A percentile compares a stretch with the other conserved stretches of the same genome.
Evolutionary conservation across 2,113 vertebrate genomes (phyloP).

Genomic region (Petaurus breviceps): DNA sequence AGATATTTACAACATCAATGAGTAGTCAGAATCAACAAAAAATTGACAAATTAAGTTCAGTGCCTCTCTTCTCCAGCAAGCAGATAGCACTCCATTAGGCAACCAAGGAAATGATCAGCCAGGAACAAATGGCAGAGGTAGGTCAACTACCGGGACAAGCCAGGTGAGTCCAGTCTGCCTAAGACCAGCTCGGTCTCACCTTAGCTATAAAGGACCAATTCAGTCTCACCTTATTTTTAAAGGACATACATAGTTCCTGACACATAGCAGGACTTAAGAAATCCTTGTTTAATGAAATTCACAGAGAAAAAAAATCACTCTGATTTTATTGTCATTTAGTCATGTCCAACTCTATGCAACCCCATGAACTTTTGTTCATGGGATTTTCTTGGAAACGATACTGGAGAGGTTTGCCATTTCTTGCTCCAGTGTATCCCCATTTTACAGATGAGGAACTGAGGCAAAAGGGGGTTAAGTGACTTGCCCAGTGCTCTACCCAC

Average conservation of each 20-base stretch:
- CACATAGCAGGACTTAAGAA: neutral
- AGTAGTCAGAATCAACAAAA: neutral
- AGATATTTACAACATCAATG: neutral
- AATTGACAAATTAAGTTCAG: neutral
- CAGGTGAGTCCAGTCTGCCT: neutral
- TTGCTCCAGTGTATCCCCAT: neutral
- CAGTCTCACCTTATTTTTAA: neutral
- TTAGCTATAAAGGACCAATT: neutral
- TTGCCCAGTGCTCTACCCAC: neutral
- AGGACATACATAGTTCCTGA: neutral
- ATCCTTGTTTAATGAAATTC: neutral
- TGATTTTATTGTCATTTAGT: neutral
- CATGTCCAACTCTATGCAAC: neutral
- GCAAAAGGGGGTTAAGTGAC: neutral
- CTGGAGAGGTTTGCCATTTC: neutral
- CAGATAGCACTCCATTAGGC: conserved; percentile 46
- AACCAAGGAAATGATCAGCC: conserved; percentile 29
- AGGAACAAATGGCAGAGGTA: conserved; percentile 6
- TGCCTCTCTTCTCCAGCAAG: conserved; percentile 40
- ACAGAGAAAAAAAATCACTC: neutral
- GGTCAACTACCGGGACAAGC: conserved; percentile 33
- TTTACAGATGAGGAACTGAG: neutral
- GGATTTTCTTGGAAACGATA: neutral
- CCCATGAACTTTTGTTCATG: neutral
- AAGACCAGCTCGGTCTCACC: neutral